A percentile compares a stretch with the other conserved stretches of the same genome.
phyloP scores from a whole-genome alignment of 2,888 invertebrate species.

The Hirudinaria manillensis region DNA sequence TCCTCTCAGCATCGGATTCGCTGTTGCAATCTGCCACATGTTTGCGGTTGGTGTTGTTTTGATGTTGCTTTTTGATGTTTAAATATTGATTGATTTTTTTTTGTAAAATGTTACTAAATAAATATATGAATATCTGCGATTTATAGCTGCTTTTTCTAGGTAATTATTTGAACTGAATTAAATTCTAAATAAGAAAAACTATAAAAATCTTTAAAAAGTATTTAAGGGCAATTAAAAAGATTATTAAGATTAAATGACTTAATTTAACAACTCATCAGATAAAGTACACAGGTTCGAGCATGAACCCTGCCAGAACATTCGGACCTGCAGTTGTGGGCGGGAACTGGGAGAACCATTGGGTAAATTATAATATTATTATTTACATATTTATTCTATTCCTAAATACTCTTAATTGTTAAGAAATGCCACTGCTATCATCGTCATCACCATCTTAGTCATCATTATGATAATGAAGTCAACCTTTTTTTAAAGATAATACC shows the following conservation, averaged over 20 bases:
- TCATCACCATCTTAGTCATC: too few species aligned
- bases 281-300: conserved; percentile 73
- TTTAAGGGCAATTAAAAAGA: too few species aligned
- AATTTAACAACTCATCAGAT: conserved; percentile 53
- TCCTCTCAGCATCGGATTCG: conserved; percentile 43
- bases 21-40: conserved; percentile 42
- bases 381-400: background rate
- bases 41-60: conserved; percentile 38
- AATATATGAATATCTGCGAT: background rate
- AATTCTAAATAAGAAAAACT: too few species aligned
- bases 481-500: too few species aligned
- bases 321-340: conserved; percentile 76
- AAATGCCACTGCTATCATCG: background rate
- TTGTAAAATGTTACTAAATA: too few species aligned
- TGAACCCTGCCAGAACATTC: conserved; percentile 85
- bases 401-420: background rate
- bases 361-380: conserved; percentile 54
- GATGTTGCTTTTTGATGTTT: background rate
- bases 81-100: background rate
- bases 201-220: too few species aligned
- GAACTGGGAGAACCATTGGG: conserved; percentile 75
- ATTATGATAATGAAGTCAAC: too few species aligned
- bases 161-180: too few species aligned
- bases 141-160: background rate
- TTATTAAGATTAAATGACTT: too few species aligned